A percentile compares a stretch with the other conserved stretches of the same genome.
phyloP scores from a whole-genome alignment of 2,113 vertebrate species.

The Pungitius pungitius region DNA sequence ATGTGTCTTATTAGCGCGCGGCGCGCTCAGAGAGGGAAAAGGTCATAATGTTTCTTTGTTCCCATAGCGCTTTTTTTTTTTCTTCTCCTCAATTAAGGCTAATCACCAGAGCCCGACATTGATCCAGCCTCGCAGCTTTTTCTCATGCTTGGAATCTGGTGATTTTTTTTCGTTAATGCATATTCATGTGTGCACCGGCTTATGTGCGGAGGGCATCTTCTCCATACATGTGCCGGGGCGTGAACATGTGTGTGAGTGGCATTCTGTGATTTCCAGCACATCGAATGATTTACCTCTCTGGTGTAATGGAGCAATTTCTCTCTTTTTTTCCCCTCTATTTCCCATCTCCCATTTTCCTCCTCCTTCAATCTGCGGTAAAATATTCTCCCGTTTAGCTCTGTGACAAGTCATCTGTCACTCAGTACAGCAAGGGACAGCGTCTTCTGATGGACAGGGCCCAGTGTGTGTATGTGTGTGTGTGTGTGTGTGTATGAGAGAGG shows the following conservation, averaged over 20 bases:
- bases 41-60: slow-evolving; percentile 81
- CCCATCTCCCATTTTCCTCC: slow-evolving; percentile 47
- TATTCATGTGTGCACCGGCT: background rate
- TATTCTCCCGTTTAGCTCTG: slow-evolving; percentile 73
- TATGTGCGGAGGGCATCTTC: slow-evolving; percentile 38
- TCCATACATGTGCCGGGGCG: slow-evolving; percentile 46
- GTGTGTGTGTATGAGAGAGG: background rate
- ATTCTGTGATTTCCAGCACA: slow-evolving; percentile 69
- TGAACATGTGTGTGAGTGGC: slow-evolving; percentile 65
- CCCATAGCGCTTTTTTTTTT: slow-evolving; percentile 76
- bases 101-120: slow-evolving; percentile 78
- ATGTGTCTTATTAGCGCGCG: slow-evolving; percentile 72
- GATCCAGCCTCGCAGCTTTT: slow-evolving; percentile 75
- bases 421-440: slow-evolving; percentile 57
- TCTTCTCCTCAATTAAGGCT: slow-evolving; percentile 80
- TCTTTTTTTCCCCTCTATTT: slow-evolving; percentile 41
- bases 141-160: slow-evolving; percentile 71
- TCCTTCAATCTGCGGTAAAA: slow-evolving; percentile 76
- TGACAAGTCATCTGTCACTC: slow-evolving; percentile 81
- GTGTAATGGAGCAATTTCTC: slow-evolving; percentile 79
- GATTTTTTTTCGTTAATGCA: slow-evolving; percentile 26
- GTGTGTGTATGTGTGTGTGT: slow-evolving; percentile 18
- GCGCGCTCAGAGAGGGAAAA: slow-evolving; percentile 73
- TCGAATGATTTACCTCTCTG: slow-evolving; percentile 78
- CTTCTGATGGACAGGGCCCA: slow-evolving; percentile 55